A percentile compares a stretch with the other conserved stretches of the same genome.
Evolutionary conservation across 2,113 vertebrate species (phyloP).

Genomic region (Peromyscus leucopus): DNA sequence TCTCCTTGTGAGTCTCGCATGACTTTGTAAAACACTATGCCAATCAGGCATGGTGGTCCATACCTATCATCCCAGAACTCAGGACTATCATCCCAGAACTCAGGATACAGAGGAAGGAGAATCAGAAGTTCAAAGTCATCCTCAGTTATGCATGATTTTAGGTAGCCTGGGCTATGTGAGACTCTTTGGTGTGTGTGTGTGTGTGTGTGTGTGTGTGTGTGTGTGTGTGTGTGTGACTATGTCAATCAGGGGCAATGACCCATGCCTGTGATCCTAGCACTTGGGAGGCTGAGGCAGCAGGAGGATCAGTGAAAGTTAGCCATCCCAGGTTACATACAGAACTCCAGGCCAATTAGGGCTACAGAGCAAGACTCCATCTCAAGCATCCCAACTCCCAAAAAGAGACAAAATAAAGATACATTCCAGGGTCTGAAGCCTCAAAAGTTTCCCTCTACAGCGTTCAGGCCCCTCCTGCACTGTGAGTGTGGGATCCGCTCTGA

Average conservation of each 20-base stretch:
- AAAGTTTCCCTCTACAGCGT: background rate
- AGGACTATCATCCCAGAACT: no score
- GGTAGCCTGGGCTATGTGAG: background rate
- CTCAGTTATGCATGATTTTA: background rate
- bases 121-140: background rate
- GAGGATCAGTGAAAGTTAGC: background rate
- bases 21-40: background rate
- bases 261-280: background rate
- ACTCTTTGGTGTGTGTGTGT: background rate
- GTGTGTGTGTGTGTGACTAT: no score
- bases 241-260: background rate
- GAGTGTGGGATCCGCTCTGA: background rate
- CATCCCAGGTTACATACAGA: background rate
- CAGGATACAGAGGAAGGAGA: background rate
- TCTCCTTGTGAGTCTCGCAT: background rate
- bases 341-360: background rate
- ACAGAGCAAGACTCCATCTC: background rate
- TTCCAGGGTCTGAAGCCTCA: background rate
- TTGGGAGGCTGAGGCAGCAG: background rate
- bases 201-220: no score
- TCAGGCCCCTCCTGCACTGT: background rate
- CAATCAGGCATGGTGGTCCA: background rate
- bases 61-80: no score
- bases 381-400: background rate
- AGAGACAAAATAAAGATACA: background rate